Evolutionary conservation across 2,888 invertebrate genomes (phyloP), one percentile per base, ranked within the genome.

Genomic region (Portevinia maculata): DNA sequence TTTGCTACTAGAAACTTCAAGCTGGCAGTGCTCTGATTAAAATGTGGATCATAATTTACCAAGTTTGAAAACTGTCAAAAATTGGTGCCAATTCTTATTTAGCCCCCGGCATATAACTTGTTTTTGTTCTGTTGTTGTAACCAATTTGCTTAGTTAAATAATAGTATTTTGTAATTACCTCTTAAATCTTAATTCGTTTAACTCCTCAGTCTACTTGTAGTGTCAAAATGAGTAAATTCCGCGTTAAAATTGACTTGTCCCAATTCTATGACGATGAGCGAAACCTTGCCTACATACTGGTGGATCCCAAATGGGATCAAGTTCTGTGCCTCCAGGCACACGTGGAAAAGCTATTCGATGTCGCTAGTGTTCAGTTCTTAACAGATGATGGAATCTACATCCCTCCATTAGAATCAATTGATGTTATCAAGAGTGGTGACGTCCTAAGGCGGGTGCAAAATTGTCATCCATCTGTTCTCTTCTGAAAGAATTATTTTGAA

Each of bases 201-300:
- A 5, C 3, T 5, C 39, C 4, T 32, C n/a, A 13, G 19, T 17
- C 30, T 1, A 5, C 24, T 2, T 9, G 28, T 13, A 17, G n/a
- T 13, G 1, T 17, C 34, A 79, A 13, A 46, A 87, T 87, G 87
- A 79, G 34, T 32, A 86, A 84, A 48, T 86, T 85, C 79, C 41
- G 86, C 0, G 74, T 88, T 11, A 87, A 84, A 50, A 46, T 88
- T 24, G 87, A 88, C 52, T 37, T 88, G 28, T 86, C 87, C 0
- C 59, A 85, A 5, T 88, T 86, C 15, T 88, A 86, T 37, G 74
- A 17, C 6, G 88, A 88, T 46, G 85, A 85, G 7, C 87, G 88
- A 0, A 75, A 67, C 3, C 74, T 79, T n/a, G 85, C 86, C 0
- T 55, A 88, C 11, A 62, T 88, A 3, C 83, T 86, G 2, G 79